A percentile compares a stretch with the other conserved stretches of the same genome.
Conservation (phyloP, 2,888 invertebrate genomes). For the Agrotis clavis region DNA sequence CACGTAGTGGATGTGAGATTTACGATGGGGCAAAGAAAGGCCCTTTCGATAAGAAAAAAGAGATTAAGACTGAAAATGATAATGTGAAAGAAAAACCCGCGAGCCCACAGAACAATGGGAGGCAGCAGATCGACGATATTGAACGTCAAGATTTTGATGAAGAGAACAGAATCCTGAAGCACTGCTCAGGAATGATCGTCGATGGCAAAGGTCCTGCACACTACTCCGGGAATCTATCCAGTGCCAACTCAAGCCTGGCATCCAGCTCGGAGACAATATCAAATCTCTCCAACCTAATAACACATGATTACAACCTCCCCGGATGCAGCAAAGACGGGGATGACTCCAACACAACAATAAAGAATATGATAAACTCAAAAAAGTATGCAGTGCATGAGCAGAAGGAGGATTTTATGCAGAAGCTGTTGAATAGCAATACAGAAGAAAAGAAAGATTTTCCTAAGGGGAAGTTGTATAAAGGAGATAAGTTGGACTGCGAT, state of each 20-base stretch:
- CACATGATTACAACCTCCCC: constrained; percentile 80
- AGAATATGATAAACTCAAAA: constrained; percentile 82
- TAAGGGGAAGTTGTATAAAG: constrained; percentile 87
- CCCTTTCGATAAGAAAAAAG: constrained; percentile 76
- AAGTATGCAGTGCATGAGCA: constrained; percentile 74
- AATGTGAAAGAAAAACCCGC: constrained; percentile 71
- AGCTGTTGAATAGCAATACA: constrained; percentile 81
- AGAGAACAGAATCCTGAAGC: constrained; percentile 86
- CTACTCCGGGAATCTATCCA: constrained; percentile 81
- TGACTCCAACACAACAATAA: constrained; percentile 83
- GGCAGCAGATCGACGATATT: constrained; percentile 84
- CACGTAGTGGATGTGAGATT: constrained; percentile 80
- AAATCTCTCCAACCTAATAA: constrained; percentile 77
- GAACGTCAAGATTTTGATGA: constrained; percentile 88
- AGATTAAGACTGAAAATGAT: constrained; percentile 84
- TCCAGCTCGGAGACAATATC: constrained; percentile 87
- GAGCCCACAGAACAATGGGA: constrained; percentile 70
- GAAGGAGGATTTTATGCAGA: constrained; percentile 87
- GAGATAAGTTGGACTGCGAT: constrained; percentile 77
- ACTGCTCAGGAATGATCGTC: constrained; percentile 84
- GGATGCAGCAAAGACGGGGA: constrained; percentile 86
- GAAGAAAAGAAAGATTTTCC: constrained; percentile 85
- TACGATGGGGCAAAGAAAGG: constrained; percentile 76
- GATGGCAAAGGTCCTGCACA: constrained; percentile 79
- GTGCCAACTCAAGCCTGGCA: constrained; percentile 83